Conservation (phyloP, 2,888 invertebrate species). For the Lasioglossum oenotherae region DNA sequence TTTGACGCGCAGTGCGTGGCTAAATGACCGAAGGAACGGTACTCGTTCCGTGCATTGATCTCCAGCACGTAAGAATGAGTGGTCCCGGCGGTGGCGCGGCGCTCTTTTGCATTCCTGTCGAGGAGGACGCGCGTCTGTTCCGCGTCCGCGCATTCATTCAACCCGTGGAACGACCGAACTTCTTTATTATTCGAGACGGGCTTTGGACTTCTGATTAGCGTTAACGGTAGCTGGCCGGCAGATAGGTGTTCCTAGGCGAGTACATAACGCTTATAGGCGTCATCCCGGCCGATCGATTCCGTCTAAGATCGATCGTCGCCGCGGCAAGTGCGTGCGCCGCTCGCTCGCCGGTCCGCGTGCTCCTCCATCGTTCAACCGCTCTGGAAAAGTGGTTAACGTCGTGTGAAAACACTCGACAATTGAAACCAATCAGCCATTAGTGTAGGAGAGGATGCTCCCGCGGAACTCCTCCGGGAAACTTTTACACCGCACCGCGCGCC, state of each 20-base stretch:
- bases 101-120: constrained; percentile 62
- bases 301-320: constrained; percentile 63
- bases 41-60: constrained; percentile 34
- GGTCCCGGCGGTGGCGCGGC: neutral
- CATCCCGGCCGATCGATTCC: constrained; percentile 68
- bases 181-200: constrained; percentile 58
- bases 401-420: constrained; percentile 24
- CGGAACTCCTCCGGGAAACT: neutral
- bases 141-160: constrained; percentile 59
- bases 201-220: constrained; percentile 59
- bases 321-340: constrained; percentile 66
- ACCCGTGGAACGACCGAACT: constrained; percentile 51
- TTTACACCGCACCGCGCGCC: neutral
- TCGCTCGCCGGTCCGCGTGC: constrained; percentile 44
- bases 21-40: constrained; percentile 33
- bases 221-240: constrained; percentile 54
- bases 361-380: neutral
- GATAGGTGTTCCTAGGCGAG: constrained; percentile 43
- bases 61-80: constrained; percentile 23
- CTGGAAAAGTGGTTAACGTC: constrained; percentile 23
- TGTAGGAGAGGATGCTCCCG: neutral
- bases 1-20: neutral
- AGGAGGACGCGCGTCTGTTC: constrained; percentile 43
- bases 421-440: neutral
- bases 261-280: constrained; percentile 57